A percentile compares a stretch with the other conserved stretches of the same genome.
These are phyloP conservation scores for Ooceraea biroi DNA, from an alignment of 1,140 invertebrate species.

Conservation along the genomic window DNA sequence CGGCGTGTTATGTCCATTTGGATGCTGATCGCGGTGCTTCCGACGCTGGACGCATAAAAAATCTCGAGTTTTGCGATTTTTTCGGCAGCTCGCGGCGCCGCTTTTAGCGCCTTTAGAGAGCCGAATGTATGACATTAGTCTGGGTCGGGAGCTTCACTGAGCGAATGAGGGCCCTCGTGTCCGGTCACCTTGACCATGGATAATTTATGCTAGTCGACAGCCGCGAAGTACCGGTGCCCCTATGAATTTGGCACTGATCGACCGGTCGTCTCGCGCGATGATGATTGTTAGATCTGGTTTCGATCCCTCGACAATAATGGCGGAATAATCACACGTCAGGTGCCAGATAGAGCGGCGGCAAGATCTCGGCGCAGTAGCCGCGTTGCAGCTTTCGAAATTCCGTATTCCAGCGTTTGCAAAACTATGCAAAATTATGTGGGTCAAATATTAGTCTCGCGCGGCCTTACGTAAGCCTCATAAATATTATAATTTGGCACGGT, in stretches of 20 bases:
- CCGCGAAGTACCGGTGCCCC: constrained; percentile 67
- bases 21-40: constrained; percentile 53
- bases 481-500: too few species aligned
- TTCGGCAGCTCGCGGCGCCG: constrained; percentile 68
- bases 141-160: constrained; percentile 65
- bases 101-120: constrained; percentile 78
- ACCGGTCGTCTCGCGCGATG: constrained; percentile 57
- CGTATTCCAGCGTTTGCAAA: neutral
- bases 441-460: too few species aligned
- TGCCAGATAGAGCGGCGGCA: constrained; percentile 7
- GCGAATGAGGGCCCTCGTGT: constrained; percentile 66
- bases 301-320: constrained; percentile 71
- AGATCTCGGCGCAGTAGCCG: neutral
- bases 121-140: constrained; percentile 80
- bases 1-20: neutral
- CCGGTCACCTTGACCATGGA: constrained; percentile 70
- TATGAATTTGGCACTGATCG: constrained; percentile 68
- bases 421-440: neutral
- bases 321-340: constrained; percentile 50
- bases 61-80: constrained; percentile 10
- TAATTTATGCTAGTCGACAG: constrained; percentile 82
- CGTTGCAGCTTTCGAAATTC: constrained; percentile 23
- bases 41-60: neutral
- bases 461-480: too few species aligned
- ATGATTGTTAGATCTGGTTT: constrained; percentile 78